phyloP scores from a whole-genome alignment of 1,140 invertebrate species.

The Brachionus calyciflorus region DNA sequence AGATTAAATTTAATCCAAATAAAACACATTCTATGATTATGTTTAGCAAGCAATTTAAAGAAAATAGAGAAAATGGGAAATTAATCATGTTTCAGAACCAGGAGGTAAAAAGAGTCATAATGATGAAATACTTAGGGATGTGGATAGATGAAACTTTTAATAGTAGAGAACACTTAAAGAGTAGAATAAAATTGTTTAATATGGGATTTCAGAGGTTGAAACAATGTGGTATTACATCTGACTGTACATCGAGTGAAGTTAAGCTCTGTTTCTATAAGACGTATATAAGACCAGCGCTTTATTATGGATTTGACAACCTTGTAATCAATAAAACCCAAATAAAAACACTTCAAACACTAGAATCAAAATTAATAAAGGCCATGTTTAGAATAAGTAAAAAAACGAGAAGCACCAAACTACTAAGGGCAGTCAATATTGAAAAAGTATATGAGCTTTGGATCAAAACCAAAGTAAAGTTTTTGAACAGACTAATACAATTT shows the following conservation, averaged over 20 bases:
- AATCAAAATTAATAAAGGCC: no score
- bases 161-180: neutral
- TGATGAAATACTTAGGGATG: conserved; percentile 14
- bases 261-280: conserved; percentile 18
- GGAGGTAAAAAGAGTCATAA: neutral
- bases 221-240: neutral
- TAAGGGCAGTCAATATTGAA: no score
- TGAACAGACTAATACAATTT: no score
- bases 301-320: conserved; percentile 3
- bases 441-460: no score
- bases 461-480: no score
- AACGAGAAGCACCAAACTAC: no score
- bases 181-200: neutral
- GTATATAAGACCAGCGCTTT: neutral
- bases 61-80: neutral
- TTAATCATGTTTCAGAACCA: neutral
- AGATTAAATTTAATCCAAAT: no score
- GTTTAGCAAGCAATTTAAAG: neutral
- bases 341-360: no score
- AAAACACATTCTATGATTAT: neutral
- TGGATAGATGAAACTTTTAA: conserved; percentile 8
- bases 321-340: neutral
- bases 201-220: neutral
- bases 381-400: no score
- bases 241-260: neutral